Conservation (phyloP, 2,888 invertebrate species). For the Pristionchus fissidentatus region DNA sequence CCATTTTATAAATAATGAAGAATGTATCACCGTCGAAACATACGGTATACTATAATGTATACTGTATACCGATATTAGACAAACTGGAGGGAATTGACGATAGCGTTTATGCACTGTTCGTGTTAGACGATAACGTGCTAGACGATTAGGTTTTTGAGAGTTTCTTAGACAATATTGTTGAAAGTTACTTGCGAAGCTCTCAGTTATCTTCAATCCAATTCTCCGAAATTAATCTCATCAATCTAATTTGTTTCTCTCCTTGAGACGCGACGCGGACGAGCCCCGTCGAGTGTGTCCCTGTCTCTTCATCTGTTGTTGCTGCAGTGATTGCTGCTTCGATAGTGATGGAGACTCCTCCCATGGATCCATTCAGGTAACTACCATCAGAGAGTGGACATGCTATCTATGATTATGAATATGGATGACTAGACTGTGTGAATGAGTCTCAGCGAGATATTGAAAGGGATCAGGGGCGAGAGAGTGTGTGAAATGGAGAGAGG, state of each 20-base stretch:
- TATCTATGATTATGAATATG: background rate
- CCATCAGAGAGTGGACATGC: background rate
- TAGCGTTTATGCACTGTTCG: too few species aligned
- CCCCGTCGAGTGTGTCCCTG: conserved; percentile 65
- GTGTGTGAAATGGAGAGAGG: too few species aligned
- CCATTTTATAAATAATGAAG: background rate
- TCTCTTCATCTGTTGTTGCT: conserved; percentile 65
- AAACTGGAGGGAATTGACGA: background rate
- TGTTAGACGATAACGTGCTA: too few species aligned
- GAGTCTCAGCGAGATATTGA: too few species aligned
- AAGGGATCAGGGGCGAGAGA: background rate
- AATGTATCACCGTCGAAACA: too few species aligned
- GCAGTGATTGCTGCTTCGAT: conserved; percentile 64
- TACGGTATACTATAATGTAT: background rate
- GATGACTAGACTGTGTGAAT: too few species aligned
- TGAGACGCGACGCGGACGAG: conserved; percentile 62
- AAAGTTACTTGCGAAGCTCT: too few species aligned
- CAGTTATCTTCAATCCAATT: too few species aligned
- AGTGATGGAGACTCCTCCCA: conserved; percentile 50
- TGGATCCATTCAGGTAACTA: conserved; percentile 49
- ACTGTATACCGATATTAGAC: too few species aligned
- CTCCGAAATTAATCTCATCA: background rate
- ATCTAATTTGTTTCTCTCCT: background rate
- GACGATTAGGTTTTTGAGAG: too few species aligned
- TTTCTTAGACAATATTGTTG: too few species aligned